A percentile compares a stretch with the other conserved stretches of the same genome.
Evolutionary conservation across 2,797 vertebrate species (phyloP).

Genomic region (Poecilia velifera): DNA sequence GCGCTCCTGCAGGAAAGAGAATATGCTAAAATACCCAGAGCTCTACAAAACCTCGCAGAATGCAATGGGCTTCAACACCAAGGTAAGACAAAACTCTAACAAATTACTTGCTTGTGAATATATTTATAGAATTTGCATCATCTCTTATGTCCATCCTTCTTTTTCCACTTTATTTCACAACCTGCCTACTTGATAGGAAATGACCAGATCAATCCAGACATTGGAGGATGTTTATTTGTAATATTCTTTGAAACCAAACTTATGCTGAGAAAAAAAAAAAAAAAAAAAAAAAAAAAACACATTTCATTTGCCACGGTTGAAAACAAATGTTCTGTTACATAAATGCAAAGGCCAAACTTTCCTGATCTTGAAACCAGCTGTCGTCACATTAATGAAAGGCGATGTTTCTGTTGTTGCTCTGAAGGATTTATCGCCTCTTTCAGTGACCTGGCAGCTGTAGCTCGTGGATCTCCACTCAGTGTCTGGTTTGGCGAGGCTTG

Average conservation of each 20-base stretch:
- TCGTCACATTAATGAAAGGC: constrained; percentile 29
- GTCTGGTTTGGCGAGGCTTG: constrained; percentile 43
- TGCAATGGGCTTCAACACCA: constrained; percentile 93
- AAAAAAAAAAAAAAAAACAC: neutral
- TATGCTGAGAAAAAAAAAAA: neutral
- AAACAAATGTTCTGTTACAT: neutral
- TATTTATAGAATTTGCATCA: neutral
- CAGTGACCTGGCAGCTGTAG: constrained; percentile 56
- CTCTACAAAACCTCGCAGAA: constrained; percentile 98
- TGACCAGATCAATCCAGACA: neutral
- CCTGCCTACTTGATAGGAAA: neutral
- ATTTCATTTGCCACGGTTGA: neutral
- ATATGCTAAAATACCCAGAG: constrained; percentile 98
- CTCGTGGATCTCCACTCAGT: constrained; percentile 36
- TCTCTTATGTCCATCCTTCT: neutral
- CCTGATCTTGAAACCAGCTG: constrained; percentile 26
- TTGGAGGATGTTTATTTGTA: neutral
- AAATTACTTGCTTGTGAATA: neutral
- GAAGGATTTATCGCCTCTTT: constrained; percentile 21
- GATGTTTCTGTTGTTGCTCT: constrained; percentile 30
- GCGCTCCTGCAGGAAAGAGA: constrained; percentile 95
- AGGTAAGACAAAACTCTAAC: constrained; percentile 67
- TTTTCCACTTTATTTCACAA: neutral
- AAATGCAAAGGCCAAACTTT: constrained; percentile 34
- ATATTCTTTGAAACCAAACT: constrained; percentile 6